Conservation (phyloP, 2,888 invertebrate species). For the Drosophila emarginata region DNA sequence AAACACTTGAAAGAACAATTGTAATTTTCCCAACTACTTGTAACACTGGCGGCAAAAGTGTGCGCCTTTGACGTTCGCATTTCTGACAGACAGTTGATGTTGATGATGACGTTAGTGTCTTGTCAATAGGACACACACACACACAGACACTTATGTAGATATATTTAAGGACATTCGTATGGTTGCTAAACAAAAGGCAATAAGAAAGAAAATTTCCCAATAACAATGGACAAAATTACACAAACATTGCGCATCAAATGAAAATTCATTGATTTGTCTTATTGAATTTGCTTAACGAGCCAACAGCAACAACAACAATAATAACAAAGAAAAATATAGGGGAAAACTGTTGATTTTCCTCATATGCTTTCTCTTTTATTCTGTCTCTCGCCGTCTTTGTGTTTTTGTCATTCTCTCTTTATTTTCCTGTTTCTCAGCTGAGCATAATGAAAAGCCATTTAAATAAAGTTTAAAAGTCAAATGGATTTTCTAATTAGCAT, state of each 20-base stretch:
- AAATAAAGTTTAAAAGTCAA: slow-evolving; percentile 26
- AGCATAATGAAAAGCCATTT: slow-evolving; percentile 33
- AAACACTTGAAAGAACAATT: slow-evolving; percentile 68
- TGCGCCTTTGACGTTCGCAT: slow-evolving; percentile 46
- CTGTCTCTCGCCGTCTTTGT: background rate
- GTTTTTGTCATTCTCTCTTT: background rate
- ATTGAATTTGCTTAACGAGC: slow-evolving; percentile 55
- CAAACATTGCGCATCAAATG: slow-evolving; percentile 63
- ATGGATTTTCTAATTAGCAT: slow-evolving; percentile 1
- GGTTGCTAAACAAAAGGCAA: slow-evolving; percentile 21
- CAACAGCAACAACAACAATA: slow-evolving; percentile 5
- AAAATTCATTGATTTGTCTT: slow-evolving; percentile 71
- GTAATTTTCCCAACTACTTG: slow-evolving; percentile 63
- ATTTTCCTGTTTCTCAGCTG: background rate
- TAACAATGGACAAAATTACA: slow-evolving; percentile 47
- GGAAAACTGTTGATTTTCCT: slow-evolving; percentile 5
- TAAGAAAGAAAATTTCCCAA: slow-evolving; percentile 10
- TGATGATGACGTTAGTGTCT: slow-evolving; percentile 68
- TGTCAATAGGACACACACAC: slow-evolving; percentile 44
- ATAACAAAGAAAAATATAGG: background rate
- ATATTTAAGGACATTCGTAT: background rate
- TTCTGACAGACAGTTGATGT: slow-evolving; percentile 16
- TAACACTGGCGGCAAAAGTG: slow-evolving; percentile 46
- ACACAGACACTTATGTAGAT: slow-evolving; percentile 40
- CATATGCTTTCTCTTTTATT: background rate